A percentile compares a stretch with the other conserved stretches of the same genome.
Conservation (phyloP, 2,888 invertebrate genomes). For the Bombylius major region DNA sequence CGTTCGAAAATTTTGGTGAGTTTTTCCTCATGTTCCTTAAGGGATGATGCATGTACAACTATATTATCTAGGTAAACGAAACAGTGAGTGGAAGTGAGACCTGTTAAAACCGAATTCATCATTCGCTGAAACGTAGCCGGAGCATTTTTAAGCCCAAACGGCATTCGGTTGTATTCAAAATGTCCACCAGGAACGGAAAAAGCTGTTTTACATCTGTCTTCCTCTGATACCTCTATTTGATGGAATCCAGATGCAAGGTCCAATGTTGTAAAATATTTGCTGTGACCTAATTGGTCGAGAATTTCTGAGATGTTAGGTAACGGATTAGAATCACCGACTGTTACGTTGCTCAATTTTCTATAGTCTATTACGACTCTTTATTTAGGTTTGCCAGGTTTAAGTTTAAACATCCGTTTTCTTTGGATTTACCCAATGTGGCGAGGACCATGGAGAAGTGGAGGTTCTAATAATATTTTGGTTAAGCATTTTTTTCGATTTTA, state of each 20-base stretch:
- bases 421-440: constrained; percentile 14
- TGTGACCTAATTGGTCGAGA: constrained; percentile 11
- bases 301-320: constrained; percentile 13
- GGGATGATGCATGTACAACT: constrained; percentile 7
- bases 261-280: constrained; percentile 12
- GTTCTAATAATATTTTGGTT: constrained; percentile 1
- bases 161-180: constrained; percentile 8
- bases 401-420: constrained; percentile 13
- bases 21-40: constrained; percentile 4
- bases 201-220: constrained; percentile 12
- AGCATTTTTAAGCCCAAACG: constrained; percentile 10
- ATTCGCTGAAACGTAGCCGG: constrained; percentile 11
- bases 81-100: constrained; percentile 3
- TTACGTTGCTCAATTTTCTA: constrained; percentile 11
- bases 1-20: constrained; percentile 1
- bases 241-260: constrained; percentile 14
- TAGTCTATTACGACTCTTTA: constrained; percentile 15
- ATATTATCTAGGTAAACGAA: constrained; percentile 11
- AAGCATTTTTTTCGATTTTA: neutral
- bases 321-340: constrained; percentile 19
- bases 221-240: constrained; percentile 9
- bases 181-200: constrained; percentile 2
- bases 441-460: constrained; percentile 6
- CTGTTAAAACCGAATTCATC: constrained; percentile 8
- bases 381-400: constrained; percentile 12